Percentiles rank a stretch among this genome's conserved stretches.
Conservation (phyloP, 1,140 invertebrate species). For the Anoplophora glabripennis region DNA sequence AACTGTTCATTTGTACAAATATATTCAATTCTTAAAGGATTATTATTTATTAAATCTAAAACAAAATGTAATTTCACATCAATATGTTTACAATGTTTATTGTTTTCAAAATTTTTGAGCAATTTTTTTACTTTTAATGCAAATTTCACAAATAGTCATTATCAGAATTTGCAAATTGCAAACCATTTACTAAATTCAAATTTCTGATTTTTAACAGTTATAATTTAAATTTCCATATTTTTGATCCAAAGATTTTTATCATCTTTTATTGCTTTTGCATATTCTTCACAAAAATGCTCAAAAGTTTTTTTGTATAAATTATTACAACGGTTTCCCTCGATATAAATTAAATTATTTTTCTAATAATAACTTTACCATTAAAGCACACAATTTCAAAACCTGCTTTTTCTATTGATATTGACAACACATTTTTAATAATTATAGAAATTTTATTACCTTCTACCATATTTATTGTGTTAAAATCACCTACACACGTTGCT, state of each 20-base stretch:
- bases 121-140: too few species aligned
- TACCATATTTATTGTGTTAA: conserved; percentile 11
- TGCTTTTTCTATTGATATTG: conserved; percentile 20
- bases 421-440: conserved; percentile 24
- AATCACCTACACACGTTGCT: conserved; percentile 16
- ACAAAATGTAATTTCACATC: conserved; percentile 9
- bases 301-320: too few species aligned
- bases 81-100: conserved; percentile 7
- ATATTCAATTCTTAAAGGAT: neutral
- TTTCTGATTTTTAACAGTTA: too few species aligned
- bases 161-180: too few species aligned
- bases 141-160: too few species aligned
- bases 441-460: conserved; percentile 7
- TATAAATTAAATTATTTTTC: neutral
- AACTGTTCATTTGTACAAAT: neutral
- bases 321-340: too few species aligned
- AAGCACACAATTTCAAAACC: conserved; percentile 14
- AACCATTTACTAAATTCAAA: too few species aligned
- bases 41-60: neutral
- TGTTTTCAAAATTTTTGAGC: conserved; percentile 5
- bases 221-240: too few species aligned
- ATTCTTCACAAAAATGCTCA: too few species aligned
- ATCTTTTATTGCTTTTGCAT: too few species aligned
- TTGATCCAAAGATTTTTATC: too few species aligned
- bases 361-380: conserved; percentile 14